Base-by-base conservation (phyloP, 2,888 invertebrate genomes). In the Beris morrisii region DNA sequence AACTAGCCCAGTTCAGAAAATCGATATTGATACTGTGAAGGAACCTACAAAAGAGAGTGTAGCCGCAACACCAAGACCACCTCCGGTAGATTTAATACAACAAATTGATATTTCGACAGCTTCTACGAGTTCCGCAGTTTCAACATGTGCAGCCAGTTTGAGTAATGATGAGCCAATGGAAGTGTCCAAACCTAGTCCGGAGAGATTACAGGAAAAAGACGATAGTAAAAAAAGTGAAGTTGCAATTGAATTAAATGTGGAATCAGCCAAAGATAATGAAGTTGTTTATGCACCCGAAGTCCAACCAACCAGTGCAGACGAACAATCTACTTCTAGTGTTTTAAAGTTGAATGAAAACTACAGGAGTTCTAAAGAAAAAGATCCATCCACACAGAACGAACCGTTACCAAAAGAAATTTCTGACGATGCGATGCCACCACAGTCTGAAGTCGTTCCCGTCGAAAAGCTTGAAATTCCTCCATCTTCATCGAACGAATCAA, bases 281-380 rank as follows among this genome's bases (percentile, higher is more conserved):
- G 59, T 52, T 38, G n/a, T 5, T 31, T 15, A 4, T 22, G 30
- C 3, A 22, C 22, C 22, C 22, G 22, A 22, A 22, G 22, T 22
- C 3, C 22, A 22, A 22, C 22, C 22, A 22, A 22, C 3, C 11
- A 28, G 46, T 48, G 31, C 28, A 48, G n/a, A 54, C 22, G 4
- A 56, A 43, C 11, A 5, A 38, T 9, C 38, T 9, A 7, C 38
- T 12, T 22, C 66, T n/a, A 68, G 68, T 55, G 71, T 72, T 0
- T 52, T 71, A 7, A 71, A 70, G 54, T 52, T 70, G 2, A 71
- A 71, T 52, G 71, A 72, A 56, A 70, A 69, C 15, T 69, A 65
- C n/a, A 67, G 67, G 15, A 68, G 63, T 15, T n/a, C 13, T 22
- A 52, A 65, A 43, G 13, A 43, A 38, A 12, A 63, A 12, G 48